These are phyloP conservation scores for Latrodectus elegans DNA, from an alignment of 2,888 invertebrate genomes.

Conservation along the genomic window DNA sequence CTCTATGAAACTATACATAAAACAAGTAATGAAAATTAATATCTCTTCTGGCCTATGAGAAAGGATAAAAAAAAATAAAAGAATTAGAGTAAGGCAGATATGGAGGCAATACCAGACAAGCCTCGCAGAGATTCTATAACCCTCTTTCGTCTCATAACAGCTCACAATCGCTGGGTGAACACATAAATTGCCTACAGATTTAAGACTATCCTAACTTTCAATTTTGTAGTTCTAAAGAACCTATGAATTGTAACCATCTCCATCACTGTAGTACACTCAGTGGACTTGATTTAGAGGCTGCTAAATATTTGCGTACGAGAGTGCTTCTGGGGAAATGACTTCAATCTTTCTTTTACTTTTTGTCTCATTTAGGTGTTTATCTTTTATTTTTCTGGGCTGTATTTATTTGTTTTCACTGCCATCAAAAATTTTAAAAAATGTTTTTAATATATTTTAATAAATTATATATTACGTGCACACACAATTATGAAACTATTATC, in stretches of 20 bases:
- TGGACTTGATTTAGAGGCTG: background rate
- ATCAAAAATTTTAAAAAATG: background rate
- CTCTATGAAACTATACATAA: background rate
- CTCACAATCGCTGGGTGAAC: background rate
- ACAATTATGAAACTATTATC: too few species aligned
- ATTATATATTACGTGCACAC: too few species aligned
- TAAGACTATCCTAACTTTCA: background rate
- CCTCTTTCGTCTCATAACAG: background rate
- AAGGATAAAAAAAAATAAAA: background rate
- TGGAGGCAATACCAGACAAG: background rate
- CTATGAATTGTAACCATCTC: background rate
- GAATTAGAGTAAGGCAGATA: conserved; percentile 5
- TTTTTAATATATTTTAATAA: too few species aligned
- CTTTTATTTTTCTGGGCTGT: background rate
- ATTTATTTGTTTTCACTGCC: background rate
- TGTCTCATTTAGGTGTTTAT: background rate
- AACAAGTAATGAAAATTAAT: background rate
- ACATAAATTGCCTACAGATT: background rate
- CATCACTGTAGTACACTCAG: background rate
- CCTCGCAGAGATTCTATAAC: background rate
- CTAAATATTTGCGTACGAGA: background rate
- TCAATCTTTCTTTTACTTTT: background rate
- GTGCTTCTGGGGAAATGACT: background rate
- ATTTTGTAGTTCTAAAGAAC: background rate
- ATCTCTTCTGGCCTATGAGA: background rate